Evolutionary conservation across 2,797 vertebrate genomes (phyloP).

Genomic region (Pteronotus mesoamericanus): DNA sequence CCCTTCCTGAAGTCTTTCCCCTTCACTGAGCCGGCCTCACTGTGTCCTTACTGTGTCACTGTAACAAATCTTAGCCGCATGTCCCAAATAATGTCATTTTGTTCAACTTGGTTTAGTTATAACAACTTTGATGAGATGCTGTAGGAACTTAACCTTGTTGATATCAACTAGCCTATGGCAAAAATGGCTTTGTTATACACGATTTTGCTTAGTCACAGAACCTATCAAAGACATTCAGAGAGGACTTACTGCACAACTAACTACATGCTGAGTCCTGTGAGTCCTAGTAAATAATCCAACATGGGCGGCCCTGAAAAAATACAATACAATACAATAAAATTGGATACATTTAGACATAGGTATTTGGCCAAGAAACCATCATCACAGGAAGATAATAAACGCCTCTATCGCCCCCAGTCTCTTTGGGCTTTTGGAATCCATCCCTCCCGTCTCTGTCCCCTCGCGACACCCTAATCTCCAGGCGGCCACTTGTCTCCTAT

Average conservation of each 20-base stretch:
- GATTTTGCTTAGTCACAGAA: neutral
- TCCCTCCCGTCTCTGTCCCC: fast-evolving
- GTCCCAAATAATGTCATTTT: neutral
- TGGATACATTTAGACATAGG: neutral
- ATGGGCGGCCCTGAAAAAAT: neutral
- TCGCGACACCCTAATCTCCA: neutral
- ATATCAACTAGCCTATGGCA: neutral
- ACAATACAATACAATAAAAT: neutral
- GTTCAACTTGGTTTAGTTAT: neutral
- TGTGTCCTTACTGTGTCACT: neutral
- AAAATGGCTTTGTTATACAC: neutral
- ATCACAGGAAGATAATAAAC: neutral
- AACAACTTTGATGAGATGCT: neutral
- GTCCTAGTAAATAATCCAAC: neutral
- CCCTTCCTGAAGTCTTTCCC: too few relatives aligned
- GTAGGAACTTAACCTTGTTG: neutral
- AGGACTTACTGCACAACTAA: neutral
- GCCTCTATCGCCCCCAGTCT: neutral
- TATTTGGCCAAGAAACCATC: neutral
- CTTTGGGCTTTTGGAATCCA: neutral
- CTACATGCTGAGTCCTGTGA: neutral
- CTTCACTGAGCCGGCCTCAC: neutral
- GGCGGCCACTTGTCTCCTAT: neutral
- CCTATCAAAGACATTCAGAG: neutral
- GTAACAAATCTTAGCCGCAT: neutral